Evolutionary conservation across 2,797 vertebrate genomes (phyloP).

Genomic region (Leptodactylus fallax): DNA sequence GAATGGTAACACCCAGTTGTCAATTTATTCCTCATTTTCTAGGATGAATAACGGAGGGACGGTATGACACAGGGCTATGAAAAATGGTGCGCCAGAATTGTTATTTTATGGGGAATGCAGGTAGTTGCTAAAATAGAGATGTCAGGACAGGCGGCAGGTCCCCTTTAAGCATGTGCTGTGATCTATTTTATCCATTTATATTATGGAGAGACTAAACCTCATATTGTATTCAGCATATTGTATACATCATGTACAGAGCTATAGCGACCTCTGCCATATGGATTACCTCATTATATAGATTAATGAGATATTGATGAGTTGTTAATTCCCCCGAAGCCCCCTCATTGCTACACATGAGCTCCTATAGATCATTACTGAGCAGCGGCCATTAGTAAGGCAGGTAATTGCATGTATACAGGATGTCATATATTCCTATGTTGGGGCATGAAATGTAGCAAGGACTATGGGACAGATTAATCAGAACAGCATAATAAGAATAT

Average conservation of each 20-base stretch:
- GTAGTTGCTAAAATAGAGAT: no score
- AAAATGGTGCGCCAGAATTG: no score
- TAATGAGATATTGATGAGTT: conserved; percentile 26
- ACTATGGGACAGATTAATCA: not conserved
- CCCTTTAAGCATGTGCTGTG: no score
- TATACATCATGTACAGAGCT: not conserved
- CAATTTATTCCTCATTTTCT: no score
- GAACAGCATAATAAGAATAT: not conserved
- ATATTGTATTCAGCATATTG: not conserved
- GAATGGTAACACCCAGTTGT: no score
- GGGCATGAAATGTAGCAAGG: not conserved
- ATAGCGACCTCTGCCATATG: not conserved
- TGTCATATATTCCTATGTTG: conserved; percentile 52
- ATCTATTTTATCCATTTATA: no score
- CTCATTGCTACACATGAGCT: not conserved
- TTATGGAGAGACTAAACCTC: not conserved
- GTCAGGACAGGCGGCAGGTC: no score
- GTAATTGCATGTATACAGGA: not conserved
- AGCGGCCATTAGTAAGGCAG: not conserved
- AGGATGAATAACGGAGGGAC: no score
- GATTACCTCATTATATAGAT: conserved; percentile 3
- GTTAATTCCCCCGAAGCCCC: not conserved
- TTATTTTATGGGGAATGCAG: no score
- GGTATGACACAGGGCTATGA: no score
- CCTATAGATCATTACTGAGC: conserved; percentile 21